A percentile compares a stretch with the other conserved stretches of the same genome.
Evolutionary conservation across 2,113 vertebrate genomes (phyloP).

Genomic region (Apodemus sylvaticus): DNA sequence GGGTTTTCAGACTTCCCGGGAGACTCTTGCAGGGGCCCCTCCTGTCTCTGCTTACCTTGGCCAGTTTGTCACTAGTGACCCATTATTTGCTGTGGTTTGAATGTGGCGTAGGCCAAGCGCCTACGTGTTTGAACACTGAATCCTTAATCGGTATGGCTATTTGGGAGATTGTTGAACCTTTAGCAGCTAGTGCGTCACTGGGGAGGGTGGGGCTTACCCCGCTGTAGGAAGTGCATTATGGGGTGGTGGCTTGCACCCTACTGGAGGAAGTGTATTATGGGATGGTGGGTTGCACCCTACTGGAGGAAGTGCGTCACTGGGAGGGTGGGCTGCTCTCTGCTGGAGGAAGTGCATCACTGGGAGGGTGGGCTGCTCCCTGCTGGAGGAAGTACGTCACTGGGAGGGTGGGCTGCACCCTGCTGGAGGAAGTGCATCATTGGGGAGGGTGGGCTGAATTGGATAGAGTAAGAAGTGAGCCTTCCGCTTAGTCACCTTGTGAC

Average conservation of each 20-base stretch:
- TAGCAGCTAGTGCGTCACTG: background rate
- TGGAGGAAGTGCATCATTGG: background rate
- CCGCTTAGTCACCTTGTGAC: background rate
- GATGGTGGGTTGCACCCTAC: too few relatives aligned
- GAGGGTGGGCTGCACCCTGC: too few relatives aligned
- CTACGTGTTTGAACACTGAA: background rate
- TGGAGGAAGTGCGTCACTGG: too few relatives aligned
- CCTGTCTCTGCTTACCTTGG: conserved; percentile 79
- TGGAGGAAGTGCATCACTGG: too few relatives aligned
- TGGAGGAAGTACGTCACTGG: too few relatives aligned
- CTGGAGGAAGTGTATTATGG: too few relatives aligned
- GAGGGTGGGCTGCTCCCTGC: too few relatives aligned
- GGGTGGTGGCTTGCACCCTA: too few relatives aligned
- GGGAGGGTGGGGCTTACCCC: too few relatives aligned
- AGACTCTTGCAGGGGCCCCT: conserved; percentile 81
- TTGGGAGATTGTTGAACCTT: background rate
- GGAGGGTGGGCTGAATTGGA: background rate
- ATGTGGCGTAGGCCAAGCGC: too few relatives aligned
- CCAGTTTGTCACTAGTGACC: conserved; percentile 81
- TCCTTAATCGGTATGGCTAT: background rate
- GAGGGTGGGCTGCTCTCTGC: too few relatives aligned
- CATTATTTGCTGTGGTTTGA: background rate
- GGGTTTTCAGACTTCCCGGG: conserved; percentile 83
- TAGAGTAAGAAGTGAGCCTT: background rate
- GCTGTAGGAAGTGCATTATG: too few relatives aligned